These are phyloP conservation scores for Cottus gobio DNA, from an alignment of 2,113 vertebrate genomes.

Conservation along the genomic window DNA sequence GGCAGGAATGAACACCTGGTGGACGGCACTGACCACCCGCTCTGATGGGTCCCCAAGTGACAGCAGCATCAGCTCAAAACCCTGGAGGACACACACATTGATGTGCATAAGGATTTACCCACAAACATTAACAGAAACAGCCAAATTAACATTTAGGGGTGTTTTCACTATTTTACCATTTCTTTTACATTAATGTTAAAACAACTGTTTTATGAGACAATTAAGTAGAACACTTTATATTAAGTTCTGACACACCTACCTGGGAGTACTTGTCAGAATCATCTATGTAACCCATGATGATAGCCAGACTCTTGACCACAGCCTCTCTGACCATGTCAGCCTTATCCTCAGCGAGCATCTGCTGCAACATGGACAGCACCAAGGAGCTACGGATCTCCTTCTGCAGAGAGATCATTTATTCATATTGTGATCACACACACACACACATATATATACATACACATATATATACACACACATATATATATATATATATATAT, in stretches of 20 bases:
- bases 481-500: no score
- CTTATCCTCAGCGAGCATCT: constrained; percentile 98
- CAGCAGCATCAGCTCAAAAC: constrained; percentile 95
- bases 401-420: constrained; percentile 75
- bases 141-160: not conserved
- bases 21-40: constrained; percentile 93
- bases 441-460: no score
- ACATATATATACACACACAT: no score
- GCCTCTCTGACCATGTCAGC: constrained; percentile 98
- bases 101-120: not conserved
- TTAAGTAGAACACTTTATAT: not conserved
- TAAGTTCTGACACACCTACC: constrained; percentile 75
- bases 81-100: constrained; percentile 83
- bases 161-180: not conserved
- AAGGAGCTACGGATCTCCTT: constrained; percentile 98
- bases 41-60: constrained; percentile 96
- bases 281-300: constrained; percentile 99
- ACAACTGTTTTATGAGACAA: not conserved
- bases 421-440: not conserved
- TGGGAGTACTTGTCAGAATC: constrained; percentile 97
- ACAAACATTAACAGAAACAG: not conserved
- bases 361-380: constrained; percentile 98
- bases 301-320: constrained; percentile 97
- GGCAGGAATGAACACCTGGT: constrained; percentile 98
- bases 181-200: not conserved